Evolutionary conservation across 1,140 invertebrate species (phyloP).

Genomic region (Trachymyrmex cornetzi): DNA sequence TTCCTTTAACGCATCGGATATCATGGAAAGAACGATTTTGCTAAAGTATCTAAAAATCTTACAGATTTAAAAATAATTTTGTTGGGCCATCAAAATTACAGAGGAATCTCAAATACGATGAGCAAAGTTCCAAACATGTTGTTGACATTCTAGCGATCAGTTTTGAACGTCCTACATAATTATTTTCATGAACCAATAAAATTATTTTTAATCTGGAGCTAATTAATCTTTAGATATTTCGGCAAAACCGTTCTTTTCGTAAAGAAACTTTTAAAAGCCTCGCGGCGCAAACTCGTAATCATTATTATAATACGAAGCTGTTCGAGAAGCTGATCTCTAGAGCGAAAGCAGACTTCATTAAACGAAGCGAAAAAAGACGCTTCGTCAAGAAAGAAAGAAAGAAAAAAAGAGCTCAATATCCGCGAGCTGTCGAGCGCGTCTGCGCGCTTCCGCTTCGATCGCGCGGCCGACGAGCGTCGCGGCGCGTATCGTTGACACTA

Average conservation of each 20-base stretch:
- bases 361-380: neutral
- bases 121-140: too few relatives aligned
- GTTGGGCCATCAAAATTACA: too few relatives aligned
- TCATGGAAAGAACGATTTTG: too few relatives aligned
- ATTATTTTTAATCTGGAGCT: too few relatives aligned
- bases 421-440: neutral
- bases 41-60: too few relatives aligned
- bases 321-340: neutral
- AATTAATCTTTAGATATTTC: too few relatives aligned
- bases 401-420: neutral
- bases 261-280: neutral
- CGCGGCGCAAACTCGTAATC: neutral
- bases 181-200: too few relatives aligned
- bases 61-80: too few relatives aligned
- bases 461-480: neutral
- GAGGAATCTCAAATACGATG: too few relatives aligned
- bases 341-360: neutral
- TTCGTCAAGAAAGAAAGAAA: neutral
- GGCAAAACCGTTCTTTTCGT: too few relatives aligned
- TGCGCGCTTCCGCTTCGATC: constrained; percentile 7
- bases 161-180: too few relatives aligned
- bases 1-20: neutral
- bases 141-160: too few relatives aligned
- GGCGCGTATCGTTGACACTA: constrained; percentile 49
- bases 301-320: neutral